A percentile compares a stretch with the other conserved stretches of the same genome.
These are phyloP conservation scores for Sus cebifrons DNA, from an alignment of 2,797 vertebrate genomes.

Conservation along the genomic window DNA sequence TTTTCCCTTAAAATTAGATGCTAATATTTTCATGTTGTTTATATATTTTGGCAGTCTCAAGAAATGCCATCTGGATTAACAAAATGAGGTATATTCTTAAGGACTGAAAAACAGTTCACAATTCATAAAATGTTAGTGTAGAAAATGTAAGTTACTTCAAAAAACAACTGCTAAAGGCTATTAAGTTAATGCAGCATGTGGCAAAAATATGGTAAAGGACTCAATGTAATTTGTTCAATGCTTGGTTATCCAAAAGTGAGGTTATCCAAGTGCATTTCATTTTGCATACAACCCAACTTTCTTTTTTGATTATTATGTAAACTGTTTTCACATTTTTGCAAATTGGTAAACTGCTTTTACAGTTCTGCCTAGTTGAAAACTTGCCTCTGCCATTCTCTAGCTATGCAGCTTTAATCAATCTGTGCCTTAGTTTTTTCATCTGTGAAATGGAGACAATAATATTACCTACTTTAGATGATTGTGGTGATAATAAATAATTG, in stretches of 20 bases:
- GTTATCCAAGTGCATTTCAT: conserved; percentile 50
- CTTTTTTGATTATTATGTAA: conserved; percentile 64
- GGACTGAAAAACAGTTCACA: conserved; percentile 63
- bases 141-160: conserved; percentile 69
- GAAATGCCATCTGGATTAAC: conserved; percentile 79
- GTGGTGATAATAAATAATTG: not conserved
- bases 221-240: not conserved
- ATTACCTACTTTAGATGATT: not conserved
- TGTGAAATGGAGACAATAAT: not conserved
- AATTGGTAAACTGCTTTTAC: conserved; percentile 15
- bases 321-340: conserved; percentile 52
- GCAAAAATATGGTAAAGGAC: conserved; percentile 54
- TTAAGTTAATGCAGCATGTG: conserved; percentile 62
- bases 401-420: not conserved
- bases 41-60: conserved; percentile 75
- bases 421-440: conserved; percentile 25
- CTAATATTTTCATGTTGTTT: conserved; percentile 74
- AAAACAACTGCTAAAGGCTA: conserved; percentile 56
- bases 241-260: conserved; percentile 45
- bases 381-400: conserved; percentile 34
- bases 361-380: conserved; percentile 44
- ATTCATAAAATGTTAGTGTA: conserved; percentile 78
- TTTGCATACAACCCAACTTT: not conserved
- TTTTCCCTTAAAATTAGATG: conserved; percentile 65
- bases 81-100: conserved; percentile 77